phyloP scores from a whole-genome alignment of 2,113 vertebrate genomes.

The Spermophilus dauricus region DNA sequence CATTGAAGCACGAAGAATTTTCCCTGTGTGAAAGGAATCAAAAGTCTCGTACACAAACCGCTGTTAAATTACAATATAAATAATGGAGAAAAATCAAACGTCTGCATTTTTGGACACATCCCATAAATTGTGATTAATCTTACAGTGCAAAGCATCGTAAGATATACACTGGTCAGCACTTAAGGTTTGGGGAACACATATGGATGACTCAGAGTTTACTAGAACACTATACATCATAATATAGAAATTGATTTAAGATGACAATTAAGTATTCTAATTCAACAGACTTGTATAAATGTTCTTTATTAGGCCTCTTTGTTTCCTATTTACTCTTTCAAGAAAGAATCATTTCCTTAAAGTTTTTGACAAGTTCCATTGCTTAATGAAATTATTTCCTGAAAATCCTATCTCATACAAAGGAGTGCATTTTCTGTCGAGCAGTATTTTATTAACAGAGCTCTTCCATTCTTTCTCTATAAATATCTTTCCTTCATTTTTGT shows the following conservation, averaged over 20 bases:
- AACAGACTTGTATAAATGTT: not conserved
- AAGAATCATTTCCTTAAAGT: not conserved
- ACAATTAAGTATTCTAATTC: not conserved
- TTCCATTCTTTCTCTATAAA: not conserved
- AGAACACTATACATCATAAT: not conserved
- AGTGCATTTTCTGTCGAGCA: not conserved
- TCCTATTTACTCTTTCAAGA: not conserved
- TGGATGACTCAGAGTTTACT: not conserved
- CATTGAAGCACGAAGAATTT: constrained; percentile 60
- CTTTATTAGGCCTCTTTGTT: not conserved
- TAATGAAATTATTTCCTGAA: constrained; percentile 52
- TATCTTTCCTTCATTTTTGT: not conserved
- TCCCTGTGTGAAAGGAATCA: constrained; percentile 31
- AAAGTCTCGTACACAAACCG: not conserved
- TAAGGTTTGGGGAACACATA: not conserved
- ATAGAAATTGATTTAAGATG: not conserved
- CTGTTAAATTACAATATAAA: constrained; percentile 41
- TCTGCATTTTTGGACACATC: not conserved
- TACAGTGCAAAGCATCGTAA: not conserved
- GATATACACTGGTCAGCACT: not conserved
- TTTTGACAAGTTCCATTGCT: not conserved
- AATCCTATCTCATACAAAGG: not conserved
- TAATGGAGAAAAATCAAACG: constrained; percentile 18
- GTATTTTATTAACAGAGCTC: not conserved
- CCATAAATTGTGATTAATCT: not conserved